Evolutionary conservation across 2,113 vertebrate genomes (phyloP), one percentile per base, ranked within the genome.

Genomic region (Mus spicilegus): DNA sequence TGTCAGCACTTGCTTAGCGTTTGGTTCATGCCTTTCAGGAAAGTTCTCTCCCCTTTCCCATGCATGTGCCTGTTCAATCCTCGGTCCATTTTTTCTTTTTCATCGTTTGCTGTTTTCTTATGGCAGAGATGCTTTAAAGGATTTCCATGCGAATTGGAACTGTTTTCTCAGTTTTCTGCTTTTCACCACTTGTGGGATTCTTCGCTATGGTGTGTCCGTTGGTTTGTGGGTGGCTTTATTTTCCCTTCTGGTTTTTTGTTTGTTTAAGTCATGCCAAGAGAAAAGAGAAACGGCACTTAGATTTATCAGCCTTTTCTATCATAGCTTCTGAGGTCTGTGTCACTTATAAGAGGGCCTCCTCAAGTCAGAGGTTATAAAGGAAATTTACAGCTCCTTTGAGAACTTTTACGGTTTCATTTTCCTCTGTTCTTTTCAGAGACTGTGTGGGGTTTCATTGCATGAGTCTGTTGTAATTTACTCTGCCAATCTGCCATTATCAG

Each of bases 331-430:
- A 84, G 58, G 70, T 82, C 70, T 93, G 61, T 95, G 89, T 97
- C 46, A 0, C 81, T 51, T 56, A 78, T 81, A 51, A 86, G 96
- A 96, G 69, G 49, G 3, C 69, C 73, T 89, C 87, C 78, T 96
- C 93, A 87, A 91, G 77, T 89, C 78, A 75, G 75, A 93, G 69
- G 72, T 73, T 65, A 92, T 96, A 93, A 93, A 96, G 51, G 73
- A 94, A 92, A 94, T 96, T 89, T 96, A 96, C 96, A 73, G n/a
- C 54, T 94, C 87, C 94, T 94, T 56, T 96, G 82, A 90, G 94
- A 93, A 30, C 75, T 73, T 97, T 95, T 77, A 85, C 80, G 65
- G 72, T 92, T 93, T 93, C 75, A 36, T 93, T 94, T 95, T 91
- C 46, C 91, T 80, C 75, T 58, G 0, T 65, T 95, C 82, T 75